Evolutionary conservation across 2,888 invertebrate species (phyloP), one percentile per base, ranked within the genome.

Genomic region (Brachypalpus laphriformis): DNA sequence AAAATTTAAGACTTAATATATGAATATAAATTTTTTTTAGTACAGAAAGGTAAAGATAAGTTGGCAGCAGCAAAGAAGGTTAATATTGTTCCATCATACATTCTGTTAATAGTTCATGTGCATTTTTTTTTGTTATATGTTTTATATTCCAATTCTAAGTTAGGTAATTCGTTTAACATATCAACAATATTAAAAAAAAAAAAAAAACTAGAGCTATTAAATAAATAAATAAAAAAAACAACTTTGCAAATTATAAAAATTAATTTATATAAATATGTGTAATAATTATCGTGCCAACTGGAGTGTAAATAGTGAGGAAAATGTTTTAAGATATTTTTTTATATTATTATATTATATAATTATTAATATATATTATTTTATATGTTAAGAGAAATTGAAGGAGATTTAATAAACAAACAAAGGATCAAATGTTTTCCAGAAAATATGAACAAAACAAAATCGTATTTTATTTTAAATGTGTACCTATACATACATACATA

Each of bases 1-100:
- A 85, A 54, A 81, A 59, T 65, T 71, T 85, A 80, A 85, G 85
- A 81, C 85, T 85, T 80, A 80, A 85, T 80, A 85, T 85, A 80
- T 83, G 70, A 71, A 45, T 56, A 57, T 74, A 28, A 49, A 66
- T 34, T 34, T 34, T 34, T 34, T 34, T 14, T 65, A 63, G 31
- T 65, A 61, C 45, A 56, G 61, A 68, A 59, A 61, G 61, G 1
- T 28, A 81, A 51, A 54, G 7, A 28, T 34, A 20, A 37, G 72
- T 83, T 74, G 72, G 77, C 77, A 63, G 61, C 56, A 61, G 66
- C 61, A 61, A 61, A 61, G 66, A 72, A 77, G 47, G 56, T 71
- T 66, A 72, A 77, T 47, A 45, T 40, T 75, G 72, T 81, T 71
- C 51, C 78, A 80, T 80, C 40, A 37, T 61, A 80, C 85, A 85